Conservation (phyloP, 2,888 invertebrate genomes). For the Trichogramma dendrolimi region DNA sequence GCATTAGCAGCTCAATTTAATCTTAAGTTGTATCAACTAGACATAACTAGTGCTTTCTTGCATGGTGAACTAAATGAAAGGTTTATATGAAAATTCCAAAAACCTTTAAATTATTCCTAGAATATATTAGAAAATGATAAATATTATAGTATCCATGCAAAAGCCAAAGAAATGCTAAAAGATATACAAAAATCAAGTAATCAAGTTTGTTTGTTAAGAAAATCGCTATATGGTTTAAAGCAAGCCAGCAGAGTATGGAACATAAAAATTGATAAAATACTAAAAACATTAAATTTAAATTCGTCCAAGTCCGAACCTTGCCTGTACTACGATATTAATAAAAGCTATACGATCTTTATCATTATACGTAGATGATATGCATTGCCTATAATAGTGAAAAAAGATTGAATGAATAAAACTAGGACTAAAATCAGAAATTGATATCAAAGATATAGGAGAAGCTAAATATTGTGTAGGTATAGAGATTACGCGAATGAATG, state of each 20-base stretch:
- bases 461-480: constrained; percentile 15
- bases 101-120: constrained; percentile 1
- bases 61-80: constrained; percentile 4
- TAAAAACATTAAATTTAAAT: neutral
- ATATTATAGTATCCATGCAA: constrained; percentile 2
- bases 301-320: neutral
- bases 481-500: constrained; percentile 2
- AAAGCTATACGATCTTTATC: too few relatives aligned
- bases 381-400: neutral
- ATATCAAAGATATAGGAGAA: constrained; percentile 14
- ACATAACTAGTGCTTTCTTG: constrained; percentile 7
- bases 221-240: constrained; percentile 2
- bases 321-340: too few relatives aligned
- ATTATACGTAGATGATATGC: too few relatives aligned
- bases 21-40: constrained; percentile 8
- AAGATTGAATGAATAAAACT: constrained; percentile 12
- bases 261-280: neutral
- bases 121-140: constrained; percentile 1
- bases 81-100: constrained; percentile 11
- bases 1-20: constrained; percentile 6
- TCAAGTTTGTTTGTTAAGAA: constrained; percentile 4
- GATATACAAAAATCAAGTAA: constrained; percentile 1
- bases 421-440: constrained; percentile 4
- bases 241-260: constrained; percentile 5
- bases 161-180: constrained; percentile 5